Conservation (phyloP, 2,113 vertebrate species). For the Ranitomeya variabilis region DNA sequence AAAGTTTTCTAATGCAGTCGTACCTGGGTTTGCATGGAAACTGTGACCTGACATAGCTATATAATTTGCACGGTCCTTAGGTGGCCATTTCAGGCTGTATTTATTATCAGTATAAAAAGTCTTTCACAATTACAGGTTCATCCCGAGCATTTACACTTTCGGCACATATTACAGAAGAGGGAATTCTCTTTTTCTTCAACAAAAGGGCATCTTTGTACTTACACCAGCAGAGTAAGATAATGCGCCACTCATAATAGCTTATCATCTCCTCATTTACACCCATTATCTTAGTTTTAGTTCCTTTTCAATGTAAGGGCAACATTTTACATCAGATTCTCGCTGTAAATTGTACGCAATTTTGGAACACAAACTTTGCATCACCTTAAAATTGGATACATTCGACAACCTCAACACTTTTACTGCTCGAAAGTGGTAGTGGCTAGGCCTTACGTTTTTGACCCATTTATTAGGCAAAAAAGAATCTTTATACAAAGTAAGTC, state of each 20-base stretch:
- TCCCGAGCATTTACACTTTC: neutral
- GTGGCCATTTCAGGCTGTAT: neutral
- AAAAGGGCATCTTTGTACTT: neutral
- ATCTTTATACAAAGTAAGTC: too few species aligned
- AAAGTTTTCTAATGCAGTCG: neutral
- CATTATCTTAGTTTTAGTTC: neutral
- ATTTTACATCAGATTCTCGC: neutral
- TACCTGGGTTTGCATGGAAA: neutral
- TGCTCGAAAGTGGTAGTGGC: too few species aligned
- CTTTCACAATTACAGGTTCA: neutral
- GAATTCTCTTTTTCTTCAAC: neutral
- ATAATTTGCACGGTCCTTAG: neutral
- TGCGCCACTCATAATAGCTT: neutral
- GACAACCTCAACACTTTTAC: too few species aligned
- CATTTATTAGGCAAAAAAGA: too few species aligned
- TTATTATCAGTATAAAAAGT: neutral
- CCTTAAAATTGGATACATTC: too few species aligned
- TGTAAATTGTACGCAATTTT: too few species aligned
- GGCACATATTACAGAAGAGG: neutral
- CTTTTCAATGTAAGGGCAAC: neutral
- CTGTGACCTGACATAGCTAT: neutral
- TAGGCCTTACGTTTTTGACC: too few species aligned
- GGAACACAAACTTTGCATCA: too few species aligned
- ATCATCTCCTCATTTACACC: neutral
- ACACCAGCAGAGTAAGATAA: neutral